Evolutionary conservation across 1,140 invertebrate genomes (phyloP).

Genomic region (Limonius californicus): DNA sequence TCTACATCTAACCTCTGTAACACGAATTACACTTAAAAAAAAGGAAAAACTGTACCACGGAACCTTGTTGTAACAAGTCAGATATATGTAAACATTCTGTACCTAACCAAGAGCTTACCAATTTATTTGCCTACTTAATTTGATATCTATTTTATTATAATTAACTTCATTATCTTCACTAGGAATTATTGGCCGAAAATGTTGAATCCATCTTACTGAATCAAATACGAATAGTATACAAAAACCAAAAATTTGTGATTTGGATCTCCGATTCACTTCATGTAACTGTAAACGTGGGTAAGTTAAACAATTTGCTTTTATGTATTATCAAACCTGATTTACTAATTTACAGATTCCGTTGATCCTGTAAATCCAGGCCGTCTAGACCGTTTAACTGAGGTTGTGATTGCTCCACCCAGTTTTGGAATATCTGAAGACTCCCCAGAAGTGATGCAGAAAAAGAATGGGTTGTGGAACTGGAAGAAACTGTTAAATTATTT

Average conservation of each 20-base stretch:
- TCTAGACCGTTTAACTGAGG: constrained; percentile 43
- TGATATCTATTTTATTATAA: constrained; percentile 29
- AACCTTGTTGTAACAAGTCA: too few relatives aligned
- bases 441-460: not conserved
- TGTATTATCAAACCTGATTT: not conserved
- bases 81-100: too few relatives aligned
- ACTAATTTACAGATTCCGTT: constrained; percentile 38
- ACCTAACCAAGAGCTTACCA: too few relatives aligned
- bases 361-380: constrained; percentile 36
- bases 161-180: constrained; percentile 19
- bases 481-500: too few relatives aligned
- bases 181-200: constrained; percentile 54
- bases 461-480: not conserved
- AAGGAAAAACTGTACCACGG: too few relatives aligned
- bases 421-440: not conserved
- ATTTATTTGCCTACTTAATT: too few relatives aligned
- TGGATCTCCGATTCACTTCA: constrained; percentile 54
- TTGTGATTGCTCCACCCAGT: constrained; percentile 34
- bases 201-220: constrained; percentile 53
- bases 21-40: too few relatives aligned
- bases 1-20: too few relatives aligned
- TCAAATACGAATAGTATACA: constrained; percentile 52
- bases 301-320: not conserved
- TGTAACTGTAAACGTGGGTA: constrained; percentile 51
- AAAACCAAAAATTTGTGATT: constrained; percentile 53